Conservation (phyloP, 1,140 invertebrate genomes). For the Drosophila biarmipes region DNA sequence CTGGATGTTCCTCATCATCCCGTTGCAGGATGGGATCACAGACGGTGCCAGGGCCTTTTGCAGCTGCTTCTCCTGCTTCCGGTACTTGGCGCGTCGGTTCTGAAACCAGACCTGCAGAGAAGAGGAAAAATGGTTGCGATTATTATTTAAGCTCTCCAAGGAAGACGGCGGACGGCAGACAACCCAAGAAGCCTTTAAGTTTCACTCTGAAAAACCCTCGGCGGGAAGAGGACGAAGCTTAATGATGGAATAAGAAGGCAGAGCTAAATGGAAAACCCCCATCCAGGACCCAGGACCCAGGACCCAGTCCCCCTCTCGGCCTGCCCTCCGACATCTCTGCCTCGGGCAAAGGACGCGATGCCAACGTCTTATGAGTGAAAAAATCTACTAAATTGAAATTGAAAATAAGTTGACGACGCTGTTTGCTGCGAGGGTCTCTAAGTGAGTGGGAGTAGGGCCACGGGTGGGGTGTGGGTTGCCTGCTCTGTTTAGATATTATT, state of each 20-base stretch:
- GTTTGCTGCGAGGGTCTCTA: constrained; percentile 43
- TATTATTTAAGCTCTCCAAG: too few species aligned
- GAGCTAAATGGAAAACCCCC: constrained; percentile 28
- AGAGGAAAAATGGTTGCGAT: not conserved
- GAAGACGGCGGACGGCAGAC: not conserved
- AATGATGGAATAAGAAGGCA: constrained; percentile 32
- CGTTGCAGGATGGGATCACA: constrained; percentile 96
- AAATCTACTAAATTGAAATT: constrained; percentile 83
- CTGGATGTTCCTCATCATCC: constrained; percentile 98
- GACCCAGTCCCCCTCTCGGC: not conserved
- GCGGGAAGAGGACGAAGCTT: constrained; percentile 2
- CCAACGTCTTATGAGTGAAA: constrained; percentile 72
- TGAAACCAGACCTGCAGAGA: constrained; percentile 90
- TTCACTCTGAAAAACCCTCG: constrained; percentile 2
- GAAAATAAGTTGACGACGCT: constrained; percentile 81
- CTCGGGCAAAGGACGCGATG: constrained; percentile 23
- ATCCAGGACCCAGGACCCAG: constrained; percentile 8
- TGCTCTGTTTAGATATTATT: constrained; percentile 70
- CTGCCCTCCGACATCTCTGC: not conserved
- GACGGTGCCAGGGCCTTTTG: constrained; percentile 96
- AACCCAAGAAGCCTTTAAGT: not conserved
- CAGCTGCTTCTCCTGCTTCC: constrained; percentile 99
- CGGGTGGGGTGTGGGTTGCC: not conserved
- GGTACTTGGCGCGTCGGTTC: constrained; percentile 98
- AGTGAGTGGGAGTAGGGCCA: not conserved